phyloP scores from a whole-genome alignment of 2,113 vertebrate genomes.

The Channa maculata region DNA sequence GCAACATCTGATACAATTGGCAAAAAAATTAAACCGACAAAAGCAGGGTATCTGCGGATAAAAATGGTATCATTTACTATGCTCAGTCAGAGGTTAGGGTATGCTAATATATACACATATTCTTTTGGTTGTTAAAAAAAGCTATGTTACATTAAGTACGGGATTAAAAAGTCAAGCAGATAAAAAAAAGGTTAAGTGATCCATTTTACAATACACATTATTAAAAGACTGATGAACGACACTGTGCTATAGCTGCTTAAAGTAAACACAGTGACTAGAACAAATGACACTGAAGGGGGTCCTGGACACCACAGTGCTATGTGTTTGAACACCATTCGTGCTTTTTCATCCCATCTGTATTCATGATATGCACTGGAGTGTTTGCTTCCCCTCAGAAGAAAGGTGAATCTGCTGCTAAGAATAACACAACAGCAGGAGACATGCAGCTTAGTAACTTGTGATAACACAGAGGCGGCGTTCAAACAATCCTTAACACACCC shows the following conservation, averaged over 20 bases:
- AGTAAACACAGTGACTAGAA: slow-evolving; percentile 33
- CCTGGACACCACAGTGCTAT: background rate
- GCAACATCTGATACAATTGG: slow-evolving; percentile 28
- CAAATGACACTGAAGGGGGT: slow-evolving; percentile 26
- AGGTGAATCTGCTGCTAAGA: slow-evolving; percentile 38
- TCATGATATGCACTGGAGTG: slow-evolving; percentile 29
- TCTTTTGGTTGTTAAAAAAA: background rate
- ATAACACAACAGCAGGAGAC: slow-evolving; percentile 56
- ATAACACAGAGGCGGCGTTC: slow-evolving; percentile 39
- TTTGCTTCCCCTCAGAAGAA: slow-evolving; percentile 47
- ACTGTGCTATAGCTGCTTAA: slow-evolving; percentile 7
- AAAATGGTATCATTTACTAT: too few species aligned
- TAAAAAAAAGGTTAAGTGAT: background rate
- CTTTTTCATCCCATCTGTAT: slow-evolving; percentile 39
- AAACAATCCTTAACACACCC: slow-evolving; percentile 57
- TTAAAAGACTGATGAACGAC: slow-evolving; percentile 26
- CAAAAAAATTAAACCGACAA: background rate
- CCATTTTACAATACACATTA: slow-evolving; percentile 11
- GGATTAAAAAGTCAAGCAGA: background rate
- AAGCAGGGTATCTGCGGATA: too few species aligned
- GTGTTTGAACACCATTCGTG: background rate
- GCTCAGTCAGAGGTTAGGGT: too few species aligned
- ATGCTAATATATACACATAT: background rate
- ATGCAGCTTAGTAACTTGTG: slow-evolving; percentile 10
- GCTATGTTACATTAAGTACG: background rate